A percentile compares a stretch with the other conserved stretches of the same genome.
Conservation (phyloP, 2,797 vertebrate species). For the Urocyon cinereoargenteus region DNA sequence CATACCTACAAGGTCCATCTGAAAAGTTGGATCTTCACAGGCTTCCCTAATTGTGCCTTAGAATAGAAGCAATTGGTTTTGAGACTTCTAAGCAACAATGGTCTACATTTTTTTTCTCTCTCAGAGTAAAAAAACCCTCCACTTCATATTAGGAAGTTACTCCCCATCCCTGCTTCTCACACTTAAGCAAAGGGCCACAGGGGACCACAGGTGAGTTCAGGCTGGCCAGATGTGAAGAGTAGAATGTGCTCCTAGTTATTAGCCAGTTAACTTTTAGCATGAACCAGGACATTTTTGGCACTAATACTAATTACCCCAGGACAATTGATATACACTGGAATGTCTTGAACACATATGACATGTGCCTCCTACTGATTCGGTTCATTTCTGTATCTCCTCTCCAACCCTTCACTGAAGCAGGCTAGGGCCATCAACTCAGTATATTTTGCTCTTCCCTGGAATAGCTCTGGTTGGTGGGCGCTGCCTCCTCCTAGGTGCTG, state of each 20-base stretch:
- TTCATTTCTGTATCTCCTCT: not conserved
- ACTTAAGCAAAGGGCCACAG: no score
- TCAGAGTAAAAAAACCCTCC: not conserved
- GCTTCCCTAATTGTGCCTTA: not conserved
- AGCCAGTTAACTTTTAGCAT: not conserved
- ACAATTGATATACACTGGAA: not conserved
- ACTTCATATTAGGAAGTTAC: not conserved
- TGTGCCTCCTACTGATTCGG: no score
- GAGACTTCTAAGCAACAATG: not conserved
- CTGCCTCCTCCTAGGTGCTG: accelerated
- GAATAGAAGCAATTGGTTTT: not conserved
- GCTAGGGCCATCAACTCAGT: no score
- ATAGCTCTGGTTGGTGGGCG: no score
- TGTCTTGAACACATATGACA: not conserved
- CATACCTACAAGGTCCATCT: not conserved
- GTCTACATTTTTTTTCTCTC: not conserved
- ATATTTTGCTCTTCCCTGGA: not conserved
- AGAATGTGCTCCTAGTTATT: not conserved
- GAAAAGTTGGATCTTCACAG: not conserved
- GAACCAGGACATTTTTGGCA: not conserved
- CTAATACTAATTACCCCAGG: not conserved
- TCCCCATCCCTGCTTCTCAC: no score
- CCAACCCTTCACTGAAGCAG: not conserved
- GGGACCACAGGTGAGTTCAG: not conserved
- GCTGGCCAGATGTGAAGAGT: not conserved